These are phyloP conservation scores for Pangasius mekongensis DNA, from an alignment of 2,797 vertebrate species.

Conservation along the genomic window DNA sequence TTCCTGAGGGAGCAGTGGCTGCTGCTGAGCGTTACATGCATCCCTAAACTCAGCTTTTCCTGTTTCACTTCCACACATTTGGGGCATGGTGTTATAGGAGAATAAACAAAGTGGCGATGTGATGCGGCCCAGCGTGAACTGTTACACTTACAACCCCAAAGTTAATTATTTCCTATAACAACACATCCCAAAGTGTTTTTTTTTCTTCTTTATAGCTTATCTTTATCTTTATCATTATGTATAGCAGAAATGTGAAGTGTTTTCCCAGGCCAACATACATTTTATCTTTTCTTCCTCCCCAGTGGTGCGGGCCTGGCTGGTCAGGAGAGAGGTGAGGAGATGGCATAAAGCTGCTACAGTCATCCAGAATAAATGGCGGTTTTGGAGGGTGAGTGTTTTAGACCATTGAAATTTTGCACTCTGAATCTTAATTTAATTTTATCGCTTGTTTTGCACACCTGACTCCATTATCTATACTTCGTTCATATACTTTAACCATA, in stretches of 20 bases:
- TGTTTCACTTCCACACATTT: not conserved
- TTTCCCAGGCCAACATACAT: not conserved
- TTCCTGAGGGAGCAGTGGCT: not conserved
- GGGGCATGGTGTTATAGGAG: not conserved
- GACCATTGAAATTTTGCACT: not conserved
- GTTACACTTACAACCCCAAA: not conserved
- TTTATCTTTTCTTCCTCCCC: not conserved
- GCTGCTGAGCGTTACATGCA: not conserved
- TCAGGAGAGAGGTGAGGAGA: conserved; percentile 77
- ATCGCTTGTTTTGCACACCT: not conserved
- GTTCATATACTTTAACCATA: not conserved
- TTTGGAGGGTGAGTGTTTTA: conserved; percentile 82
- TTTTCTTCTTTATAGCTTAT: no score
- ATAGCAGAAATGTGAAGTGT: not conserved
- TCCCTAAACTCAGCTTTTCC: not conserved
- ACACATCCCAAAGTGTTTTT: not conserved
- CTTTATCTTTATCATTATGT: no score
- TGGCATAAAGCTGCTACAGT: conserved; percentile 77
- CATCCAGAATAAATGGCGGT: conserved; percentile 85
- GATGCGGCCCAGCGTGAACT: not conserved
- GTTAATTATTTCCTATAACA: not conserved
- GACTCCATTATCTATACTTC: not conserved
- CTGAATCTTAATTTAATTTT: not conserved
- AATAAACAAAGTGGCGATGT: not conserved
- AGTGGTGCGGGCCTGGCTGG: conserved; percentile 88